Base-by-base conservation (phyloP, 2,113 vertebrate species). In the Oncorhynchus gorbuscha region DNA sequence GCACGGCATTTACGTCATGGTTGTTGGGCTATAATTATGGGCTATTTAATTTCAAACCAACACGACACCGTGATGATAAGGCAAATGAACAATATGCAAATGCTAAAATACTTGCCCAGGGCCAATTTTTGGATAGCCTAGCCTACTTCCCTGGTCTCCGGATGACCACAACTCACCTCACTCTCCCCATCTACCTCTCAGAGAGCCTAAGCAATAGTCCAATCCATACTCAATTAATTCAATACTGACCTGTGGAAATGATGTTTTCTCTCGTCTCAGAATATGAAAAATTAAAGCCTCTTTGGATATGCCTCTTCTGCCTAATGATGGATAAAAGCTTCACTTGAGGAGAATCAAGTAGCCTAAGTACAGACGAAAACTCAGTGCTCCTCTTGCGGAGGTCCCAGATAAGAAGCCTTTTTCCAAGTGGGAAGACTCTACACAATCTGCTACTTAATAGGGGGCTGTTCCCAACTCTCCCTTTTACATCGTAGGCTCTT, bases 381-480 rank as follows among this genome's bases (percentile, higher is more conserved):
- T 73, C 61, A 77, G 85, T 79, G 76, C 81, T 86, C 81, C 66
- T 75, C 70, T 39, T 76, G 67, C 28, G 75, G 81, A 83, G 78
- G 84, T 85, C 83, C 89, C 88, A 86, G 91, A 88, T 62, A 91
- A 85, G 83, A 86, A 89, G 88, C 89, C 92, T 93, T 79, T 81
- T 82, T 94, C 39, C 92, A 92, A 98, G 94, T 97, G 96, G 92
- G 93, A 93, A 92, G 93, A 92, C 87, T 86, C 92, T 95, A 91
- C 89, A 87, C 93, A 85, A 89, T 88, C 92, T 88, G 96, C 95
- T 96, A 92, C 96, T 98, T 97, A 98, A 97, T 91, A 93, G 95
- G 96, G 95, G 96, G 96, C 93, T 93, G 95, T 89, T 94, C 96
- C 95, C 93, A 86, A 79, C 83, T 88, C 94, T 89, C 93, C 87